Evolutionary conservation across 2,888 invertebrate genomes (phyloP), one percentile per base, ranked within the genome.

Genomic region (Carterocephalus palaemon): DNA sequence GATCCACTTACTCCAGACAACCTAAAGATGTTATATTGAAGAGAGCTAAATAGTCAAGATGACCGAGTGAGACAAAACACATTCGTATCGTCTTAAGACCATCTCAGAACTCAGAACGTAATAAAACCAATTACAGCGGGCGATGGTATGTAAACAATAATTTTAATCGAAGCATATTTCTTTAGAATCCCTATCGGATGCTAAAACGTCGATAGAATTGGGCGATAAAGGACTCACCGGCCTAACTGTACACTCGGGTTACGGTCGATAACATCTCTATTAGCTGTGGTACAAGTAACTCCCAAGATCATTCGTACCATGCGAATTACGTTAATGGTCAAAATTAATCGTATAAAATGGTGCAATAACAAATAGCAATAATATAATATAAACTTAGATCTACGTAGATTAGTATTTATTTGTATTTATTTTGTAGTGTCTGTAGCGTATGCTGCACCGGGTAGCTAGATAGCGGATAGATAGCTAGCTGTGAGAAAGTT

Each of bases 171-270:
- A 42, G 37, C 39, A 46, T 62, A 64, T 63, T 62, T 64, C 50
- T 45, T 53, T 49, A 52, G 58, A 57, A 63, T 55, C 50, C 58
- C 56, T 62, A 62, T 60, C 54, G 58, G 57, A 62, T 60, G 56
- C 57, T 57, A 52, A 61, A 54, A 54, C 49, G 56, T 60, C 57
- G 73, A 72, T 73, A 57, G 51, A 52, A 54, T 33, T 49, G 46
- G 12, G 47, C 45, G 75, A 75, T 76, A 76, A 65, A 77, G 77
- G 77, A 75, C 67, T 60, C 64, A 54, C 49, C 55, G 53, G 47
- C 41, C 45, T 69, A 70, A 67, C 71, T 62, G 69, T 71, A 62
- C 54, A 55, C 49, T 54, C 54, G 52, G 53, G 57, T 53, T 47
- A 46, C 41, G 46, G 24, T 24, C 38, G 75, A 76, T 77, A 69